A percentile compares a stretch with the other conserved stretches of the same genome.
Evolutionary conservation across 2,113 vertebrate genomes (phyloP).

Genomic region (Pycnonotus jocosus): DNA sequence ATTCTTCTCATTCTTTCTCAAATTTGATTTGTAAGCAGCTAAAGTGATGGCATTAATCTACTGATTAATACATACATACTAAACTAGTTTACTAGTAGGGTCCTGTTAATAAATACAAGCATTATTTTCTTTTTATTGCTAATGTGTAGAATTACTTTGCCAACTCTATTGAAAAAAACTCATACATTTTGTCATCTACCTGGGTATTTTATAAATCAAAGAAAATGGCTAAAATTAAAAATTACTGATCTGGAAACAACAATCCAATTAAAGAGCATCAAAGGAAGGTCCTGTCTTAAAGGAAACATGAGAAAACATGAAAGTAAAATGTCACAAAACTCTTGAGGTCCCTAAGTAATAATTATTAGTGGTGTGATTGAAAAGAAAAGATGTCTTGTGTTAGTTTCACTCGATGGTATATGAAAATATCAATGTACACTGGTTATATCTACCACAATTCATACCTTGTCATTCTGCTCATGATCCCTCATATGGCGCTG

Average conservation of each 20-base stretch:
- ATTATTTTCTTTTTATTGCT: neutral
- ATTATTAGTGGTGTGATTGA: neutral
- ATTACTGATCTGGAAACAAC: neutral
- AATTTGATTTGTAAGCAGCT: neutral
- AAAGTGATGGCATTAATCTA: neutral
- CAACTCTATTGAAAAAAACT: neutral
- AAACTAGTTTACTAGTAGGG: neutral
- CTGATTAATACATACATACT: neutral
- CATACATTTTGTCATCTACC: neutral
- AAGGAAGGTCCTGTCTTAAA: neutral
- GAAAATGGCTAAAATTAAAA: neutral
- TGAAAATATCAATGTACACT: neutral
- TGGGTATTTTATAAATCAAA: neutral
- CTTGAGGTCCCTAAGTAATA: neutral
- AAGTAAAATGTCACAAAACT: neutral
- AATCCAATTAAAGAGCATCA: neutral
- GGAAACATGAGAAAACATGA: neutral
- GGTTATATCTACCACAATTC: neutral
- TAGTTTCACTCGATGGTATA: neutral
- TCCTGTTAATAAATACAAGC: neutral
- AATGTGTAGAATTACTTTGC: neutral
- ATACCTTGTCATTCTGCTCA: constrained; percentile 93
- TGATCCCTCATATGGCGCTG: constrained; percentile 94
- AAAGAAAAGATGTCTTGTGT: neutral
- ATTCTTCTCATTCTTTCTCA: neutral